A percentile compares a stretch with the other conserved stretches of the same genome.
Evolutionary conservation across 2,113 vertebrate genomes (phyloP).

Genomic region (Callocephalon fimbriatum): DNA sequence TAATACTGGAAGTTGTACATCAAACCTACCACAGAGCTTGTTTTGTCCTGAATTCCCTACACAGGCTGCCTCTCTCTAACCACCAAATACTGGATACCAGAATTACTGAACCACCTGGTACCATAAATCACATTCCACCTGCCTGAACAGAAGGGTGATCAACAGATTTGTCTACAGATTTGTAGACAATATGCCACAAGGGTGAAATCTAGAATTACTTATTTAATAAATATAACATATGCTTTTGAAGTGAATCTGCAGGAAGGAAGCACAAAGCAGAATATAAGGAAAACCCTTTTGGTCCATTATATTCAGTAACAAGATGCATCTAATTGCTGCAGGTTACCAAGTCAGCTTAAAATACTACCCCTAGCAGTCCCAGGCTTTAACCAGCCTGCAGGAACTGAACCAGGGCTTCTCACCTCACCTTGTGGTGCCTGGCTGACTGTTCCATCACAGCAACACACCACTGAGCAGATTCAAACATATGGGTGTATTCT

Average conservation of each 20-base stretch:
- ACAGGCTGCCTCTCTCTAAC: neutral
- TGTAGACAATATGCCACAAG: neutral
- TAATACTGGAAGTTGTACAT: neutral
- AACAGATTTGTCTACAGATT: neutral
- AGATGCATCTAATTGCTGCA: neutral
- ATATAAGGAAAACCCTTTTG: neutral
- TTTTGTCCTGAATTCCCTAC: neutral
- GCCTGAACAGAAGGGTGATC: neutral
- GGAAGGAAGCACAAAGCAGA: neutral
- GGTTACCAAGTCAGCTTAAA: neutral
- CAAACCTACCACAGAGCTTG: neutral
- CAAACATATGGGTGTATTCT: neutral
- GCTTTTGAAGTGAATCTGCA: neutral
- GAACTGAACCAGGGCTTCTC: neutral
- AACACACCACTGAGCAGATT: neutral
- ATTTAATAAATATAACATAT: neutral
- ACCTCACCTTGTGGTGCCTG: neutral
- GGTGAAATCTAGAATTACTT: neutral
- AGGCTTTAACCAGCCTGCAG: neutral
- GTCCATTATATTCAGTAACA: neutral
- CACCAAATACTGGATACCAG: neutral
- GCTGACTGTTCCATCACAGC: rapidly evolving
- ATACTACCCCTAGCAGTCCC: neutral
- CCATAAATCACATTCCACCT: neutral
- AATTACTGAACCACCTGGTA: neutral